Base-by-base conservation (phyloP, 2,888 invertebrate species). In the Limnephilus lunatus region DNA sequence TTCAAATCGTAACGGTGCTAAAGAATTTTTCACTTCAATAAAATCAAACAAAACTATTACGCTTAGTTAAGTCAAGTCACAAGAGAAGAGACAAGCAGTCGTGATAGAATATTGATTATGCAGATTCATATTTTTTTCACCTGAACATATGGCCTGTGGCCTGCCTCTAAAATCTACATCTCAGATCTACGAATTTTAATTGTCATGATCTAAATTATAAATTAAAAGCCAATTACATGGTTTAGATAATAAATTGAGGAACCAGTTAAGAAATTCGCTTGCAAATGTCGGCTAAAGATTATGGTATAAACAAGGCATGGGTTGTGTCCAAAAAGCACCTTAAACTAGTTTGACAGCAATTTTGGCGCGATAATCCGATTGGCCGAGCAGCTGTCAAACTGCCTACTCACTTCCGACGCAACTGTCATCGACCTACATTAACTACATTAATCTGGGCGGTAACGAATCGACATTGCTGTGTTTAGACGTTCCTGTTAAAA, bases 401-500 rank as follows among this genome's bases (percentile, higher is more conserved):
- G 88, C 32, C 80, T 25, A 39, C 25, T 80, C 88, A 89, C n/a
- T 80, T 89, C 88, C 80, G 68, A 32, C 14, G 39, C 88, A 30
- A 35, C 68, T 89, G 88, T 89, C 88, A 89, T 32, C 88, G 88
- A 89, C 88, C 80, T 80, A 80, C 81, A 80, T 44, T 48, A 85
- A 85, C 80, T 80, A 80, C 81, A 80, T 44, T 48, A 85, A 85
- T 85, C 85, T 25, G 39, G 85, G 39, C 68, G 68, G n/a, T 68
- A 68, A n/a, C 68, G 68, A 68, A 68, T 68, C 68, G 68, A 25
- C 68, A 68, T 68, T 68, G 68, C 68, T n/a, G 68, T 68, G 68
- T 68, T 68, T 68, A n/a, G 68, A 68, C 68, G 68, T n/a, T 68
- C 9, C 68, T 68, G 68, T n/a, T n/a, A 25, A 68, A 68, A 68